phyloP scores from a whole-genome alignment of 2,888 invertebrate species.

The Melieria picta region DNA sequence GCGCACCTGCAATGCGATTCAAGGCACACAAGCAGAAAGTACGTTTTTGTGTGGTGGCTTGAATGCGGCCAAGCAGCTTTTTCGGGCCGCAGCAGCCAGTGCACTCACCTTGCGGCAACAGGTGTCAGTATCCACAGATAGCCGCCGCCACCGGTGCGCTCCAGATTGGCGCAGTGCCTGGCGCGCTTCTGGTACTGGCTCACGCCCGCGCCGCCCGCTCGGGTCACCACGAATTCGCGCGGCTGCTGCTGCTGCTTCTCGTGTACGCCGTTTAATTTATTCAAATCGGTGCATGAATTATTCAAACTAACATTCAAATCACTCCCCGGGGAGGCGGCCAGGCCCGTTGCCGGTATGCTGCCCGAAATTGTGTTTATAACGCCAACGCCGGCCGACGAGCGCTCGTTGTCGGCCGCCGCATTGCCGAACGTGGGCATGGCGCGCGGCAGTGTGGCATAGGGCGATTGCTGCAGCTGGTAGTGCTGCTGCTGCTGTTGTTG shows the following conservation, averaged over 20 bases:
- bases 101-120: slow-evolving; percentile 65
- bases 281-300: slow-evolving; percentile 51
- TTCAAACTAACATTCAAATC: slow-evolving; percentile 54
- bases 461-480: slow-evolving; percentile 47
- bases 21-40: too few species aligned
- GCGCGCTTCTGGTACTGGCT: slow-evolving; percentile 30
- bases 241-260: slow-evolving; percentile 40
- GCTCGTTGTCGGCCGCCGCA: slow-evolving; percentile 30
- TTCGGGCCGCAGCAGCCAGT: not conserved
- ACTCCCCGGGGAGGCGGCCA: slow-evolving; percentile 44
- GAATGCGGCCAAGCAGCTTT: too few species aligned
- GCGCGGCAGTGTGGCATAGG: slow-evolving; percentile 56
- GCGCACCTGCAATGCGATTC: too few species aligned
- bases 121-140: slow-evolving; percentile 66
- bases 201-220: slow-evolving; percentile 15
- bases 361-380: slow-evolving; percentile 63
- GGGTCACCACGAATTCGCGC: slow-evolving; percentile 25
- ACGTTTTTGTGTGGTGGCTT: too few species aligned
- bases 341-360: slow-evolving; percentile 53
- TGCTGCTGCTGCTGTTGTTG: slow-evolving; percentile 42
- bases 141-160: slow-evolving; percentile 48
- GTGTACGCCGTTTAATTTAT: slow-evolving; percentile 47
- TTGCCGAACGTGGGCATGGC: slow-evolving; percentile 37
- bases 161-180: slow-evolving; percentile 23
- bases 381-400: slow-evolving; percentile 31